Evolutionary conservation across 2,113 vertebrate genomes (phyloP), one percentile per base, ranked within the genome.

Genomic region (Mola mola): DNA sequence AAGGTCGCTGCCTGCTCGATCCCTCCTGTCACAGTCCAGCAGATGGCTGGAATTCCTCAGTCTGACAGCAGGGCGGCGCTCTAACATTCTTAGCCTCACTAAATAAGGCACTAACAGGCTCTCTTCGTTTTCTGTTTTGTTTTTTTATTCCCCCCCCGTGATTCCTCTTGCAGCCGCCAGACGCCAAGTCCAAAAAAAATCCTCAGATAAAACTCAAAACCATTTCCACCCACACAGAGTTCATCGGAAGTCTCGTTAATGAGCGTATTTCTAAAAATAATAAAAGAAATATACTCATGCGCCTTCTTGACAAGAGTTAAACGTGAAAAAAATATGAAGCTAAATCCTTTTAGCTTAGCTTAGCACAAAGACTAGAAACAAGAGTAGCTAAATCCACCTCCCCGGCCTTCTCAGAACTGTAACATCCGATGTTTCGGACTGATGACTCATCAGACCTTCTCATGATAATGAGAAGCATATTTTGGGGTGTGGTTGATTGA

Each of bases 101-200:
- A 0, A 36, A 33, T 31, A 84, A 86, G 78, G 84, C 84, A 86
- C 84, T 25, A 49, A 49, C 46, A 53, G 49, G 59, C 37, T 63
- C 2, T 51, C 9, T 11, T 15, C 15, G 17, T n/a, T n/a, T n/a
- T n/a, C n/a, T n/a, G n/a, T 38, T 41, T 41, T 25, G 37, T 17
- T 19, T 13, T 38, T 4, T 29, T 5, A 29, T 9, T 9, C 9
- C 28, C 28, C 28, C 8, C 9, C 1, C 52, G 48, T 48, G 21
- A 50, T 28, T 62, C 44, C 69, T 47, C 33, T 9, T 2, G 26
- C 8, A n/a, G 7, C 49, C 48, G 22, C 44, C 21, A 46, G 21
- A 25, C 1, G 28, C 12, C 37, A 38, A n/a, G n/a, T n/a, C n/a
- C n/a, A n/a, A n/a, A n/a, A n/a, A n/a, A n/a, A n/a, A n/a, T n/a